These are phyloP conservation scores for Calameuta idolon DNA, from an alignment of 2,888 invertebrate genomes.

Conservation along the genomic window DNA sequence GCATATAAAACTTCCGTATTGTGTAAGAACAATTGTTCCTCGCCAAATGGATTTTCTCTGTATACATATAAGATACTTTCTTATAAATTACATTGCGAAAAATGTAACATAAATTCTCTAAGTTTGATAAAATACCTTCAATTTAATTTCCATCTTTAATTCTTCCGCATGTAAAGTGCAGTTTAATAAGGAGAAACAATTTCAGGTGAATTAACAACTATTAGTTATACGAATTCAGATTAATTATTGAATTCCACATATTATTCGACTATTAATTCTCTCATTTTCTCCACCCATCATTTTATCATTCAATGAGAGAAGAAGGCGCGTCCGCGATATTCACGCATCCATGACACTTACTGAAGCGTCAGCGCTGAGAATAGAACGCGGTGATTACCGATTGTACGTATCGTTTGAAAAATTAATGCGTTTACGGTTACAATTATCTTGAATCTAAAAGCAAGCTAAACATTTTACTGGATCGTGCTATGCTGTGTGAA, in stretches of 20 bases:
- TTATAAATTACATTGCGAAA: neutral
- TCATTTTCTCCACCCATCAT: neutral
- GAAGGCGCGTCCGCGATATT: conserved; percentile 45
- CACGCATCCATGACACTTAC: conserved; percentile 40
- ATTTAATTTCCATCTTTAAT: conserved; percentile 7
- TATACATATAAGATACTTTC: neutral
- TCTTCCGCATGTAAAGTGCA: neutral
- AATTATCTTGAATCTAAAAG: neutral
- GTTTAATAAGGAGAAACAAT: neutral
- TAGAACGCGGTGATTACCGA: conserved; percentile 45
- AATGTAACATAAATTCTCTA: neutral
- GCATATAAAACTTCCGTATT: conserved; percentile 57
- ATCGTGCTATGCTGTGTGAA: neutral
- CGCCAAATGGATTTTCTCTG: conserved; percentile 57
- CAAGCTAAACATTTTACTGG: neutral
- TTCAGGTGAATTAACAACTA: too few species aligned
- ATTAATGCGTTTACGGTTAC: conserved; percentile 12
- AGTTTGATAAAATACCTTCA: neutral
- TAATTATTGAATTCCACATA: too few species aligned
- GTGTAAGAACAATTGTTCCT: conserved; percentile 52
- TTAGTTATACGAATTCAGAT: too few species aligned
- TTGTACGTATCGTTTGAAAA: conserved; percentile 39
- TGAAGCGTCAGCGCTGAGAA: conserved; percentile 59
- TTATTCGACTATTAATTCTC: neutral
- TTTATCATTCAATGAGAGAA: conserved; percentile 34